phyloP scores from a whole-genome alignment of 2,797 vertebrate species.

The Syngnathus rostellatus region DNA sequence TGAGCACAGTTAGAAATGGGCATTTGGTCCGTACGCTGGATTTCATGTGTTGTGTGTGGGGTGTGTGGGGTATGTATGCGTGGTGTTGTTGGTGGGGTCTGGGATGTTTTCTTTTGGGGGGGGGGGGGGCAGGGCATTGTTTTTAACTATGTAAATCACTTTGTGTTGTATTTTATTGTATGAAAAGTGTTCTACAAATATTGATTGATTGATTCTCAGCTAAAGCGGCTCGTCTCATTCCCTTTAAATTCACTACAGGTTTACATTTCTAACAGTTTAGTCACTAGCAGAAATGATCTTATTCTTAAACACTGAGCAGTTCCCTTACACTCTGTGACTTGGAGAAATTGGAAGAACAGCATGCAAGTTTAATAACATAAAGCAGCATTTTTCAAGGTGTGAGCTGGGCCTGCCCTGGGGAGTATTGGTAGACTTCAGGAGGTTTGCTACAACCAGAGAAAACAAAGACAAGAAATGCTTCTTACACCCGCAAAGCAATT shows the following conservation, averaged over 20 bases:
- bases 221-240: not conserved
- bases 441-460: not conserved
- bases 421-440: not conserved
- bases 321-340: not conserved
- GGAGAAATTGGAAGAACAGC: not conserved
- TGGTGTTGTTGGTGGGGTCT: no score
- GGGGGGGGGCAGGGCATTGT: no score
- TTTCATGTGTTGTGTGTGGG: no score
- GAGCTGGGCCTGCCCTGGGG: not conserved
- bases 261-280: no score
- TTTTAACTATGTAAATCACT: no score
- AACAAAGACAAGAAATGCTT: not conserved
- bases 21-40: no score
- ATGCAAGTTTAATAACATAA: not conserved
- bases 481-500: not conserved
- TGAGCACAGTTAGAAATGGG: no score
- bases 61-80: no score
- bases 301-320: not conserved
- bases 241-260: not conserved
- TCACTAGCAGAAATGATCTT: not conserved
- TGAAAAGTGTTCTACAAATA: no score
- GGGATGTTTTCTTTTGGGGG: no score
- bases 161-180: no score
- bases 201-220: no score
- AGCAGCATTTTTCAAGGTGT: not conserved